Evolutionary conservation across 2,888 invertebrate species (phyloP).

Genomic region (Drosophila borborema): DNA sequence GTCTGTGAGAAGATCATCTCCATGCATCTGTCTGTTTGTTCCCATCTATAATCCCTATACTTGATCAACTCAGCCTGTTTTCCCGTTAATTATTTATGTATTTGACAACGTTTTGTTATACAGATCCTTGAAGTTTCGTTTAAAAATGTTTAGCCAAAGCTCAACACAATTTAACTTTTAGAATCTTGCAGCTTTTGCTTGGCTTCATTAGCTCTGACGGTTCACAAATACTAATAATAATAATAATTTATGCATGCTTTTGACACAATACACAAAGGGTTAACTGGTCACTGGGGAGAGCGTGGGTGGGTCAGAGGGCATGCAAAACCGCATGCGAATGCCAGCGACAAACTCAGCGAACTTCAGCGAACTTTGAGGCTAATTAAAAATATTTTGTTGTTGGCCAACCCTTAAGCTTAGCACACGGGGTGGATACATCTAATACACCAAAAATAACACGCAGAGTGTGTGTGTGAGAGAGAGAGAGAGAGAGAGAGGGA

Average conservation of each 20-base stretch:
- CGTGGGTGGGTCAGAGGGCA: neutral
- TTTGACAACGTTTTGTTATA: neutral
- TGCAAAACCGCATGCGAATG: constrained; percentile 43
- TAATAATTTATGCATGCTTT: constrained; percentile 73
- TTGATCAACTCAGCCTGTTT: neutral
- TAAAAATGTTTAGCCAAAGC: neutral
- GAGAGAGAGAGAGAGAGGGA: constrained; percentile 6
- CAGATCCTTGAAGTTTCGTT: neutral
- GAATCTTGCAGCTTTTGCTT: constrained; percentile 1
- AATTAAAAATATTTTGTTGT: constrained; percentile 69
- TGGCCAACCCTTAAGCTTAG: constrained; percentile 53
- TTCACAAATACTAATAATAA: constrained; percentile 41
- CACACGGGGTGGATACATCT: constrained; percentile 35
- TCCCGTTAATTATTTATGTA: neutral
- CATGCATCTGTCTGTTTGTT: neutral
- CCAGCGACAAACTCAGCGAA: constrained; percentile 15
- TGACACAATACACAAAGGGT: constrained; percentile 75
- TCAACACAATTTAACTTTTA: neutral
- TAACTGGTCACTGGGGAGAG: constrained; percentile 50
- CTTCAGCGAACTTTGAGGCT: constrained; percentile 56
- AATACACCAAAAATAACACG: constrained; percentile 47
- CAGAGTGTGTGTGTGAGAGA: neutral
- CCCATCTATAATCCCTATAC: no score
- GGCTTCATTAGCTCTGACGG: constrained; percentile 64
- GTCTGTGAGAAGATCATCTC: neutral